Evolutionary conservation across 2,888 invertebrate genomes (phyloP).

Genomic region (Coleophora deauratella): DNA sequence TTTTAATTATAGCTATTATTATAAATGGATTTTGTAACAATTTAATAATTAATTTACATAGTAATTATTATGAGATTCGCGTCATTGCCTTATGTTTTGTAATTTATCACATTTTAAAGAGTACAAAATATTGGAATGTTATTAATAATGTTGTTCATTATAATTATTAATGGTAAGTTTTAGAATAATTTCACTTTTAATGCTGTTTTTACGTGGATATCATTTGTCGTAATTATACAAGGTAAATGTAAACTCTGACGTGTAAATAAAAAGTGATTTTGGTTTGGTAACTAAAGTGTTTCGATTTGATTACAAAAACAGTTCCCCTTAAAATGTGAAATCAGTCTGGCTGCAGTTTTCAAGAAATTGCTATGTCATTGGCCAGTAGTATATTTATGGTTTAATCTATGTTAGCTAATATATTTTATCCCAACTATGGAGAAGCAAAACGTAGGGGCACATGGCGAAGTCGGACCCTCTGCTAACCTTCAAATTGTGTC

Average conservation of each 20-base stretch:
- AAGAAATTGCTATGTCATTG: neutral
- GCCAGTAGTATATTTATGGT: no score
- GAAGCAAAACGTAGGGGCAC: no score
- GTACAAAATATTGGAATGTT: constrained; percentile 74
- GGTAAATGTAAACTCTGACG: constrained; percentile 52
- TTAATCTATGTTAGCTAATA: no score
- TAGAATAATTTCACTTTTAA: constrained; percentile 67
- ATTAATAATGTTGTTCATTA: constrained; percentile 69
- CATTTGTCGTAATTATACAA: constrained; percentile 67
- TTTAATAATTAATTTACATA: constrained; percentile 68
- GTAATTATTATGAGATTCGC: constrained; percentile 64
- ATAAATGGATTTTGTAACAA: constrained; percentile 69
- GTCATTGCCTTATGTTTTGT: constrained; percentile 62
- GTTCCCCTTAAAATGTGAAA: neutral
- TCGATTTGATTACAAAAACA: constrained; percentile 3
- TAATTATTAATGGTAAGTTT: constrained; percentile 68
- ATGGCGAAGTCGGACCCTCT: no score
- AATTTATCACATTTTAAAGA: constrained; percentile 73
- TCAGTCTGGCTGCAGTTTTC: neutral
- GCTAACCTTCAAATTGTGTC: no score
- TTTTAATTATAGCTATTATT: constrained; percentile 63
- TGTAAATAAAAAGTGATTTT: constrained; percentile 74
- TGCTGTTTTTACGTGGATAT: constrained; percentile 58
- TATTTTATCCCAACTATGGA: no score
- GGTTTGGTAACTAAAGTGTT: constrained; percentile 50